Base-by-base conservation (phyloP, 30 jellyfish, hydroid and myxozoan genomes). In the Turritopsis dohrnii region DNA sequence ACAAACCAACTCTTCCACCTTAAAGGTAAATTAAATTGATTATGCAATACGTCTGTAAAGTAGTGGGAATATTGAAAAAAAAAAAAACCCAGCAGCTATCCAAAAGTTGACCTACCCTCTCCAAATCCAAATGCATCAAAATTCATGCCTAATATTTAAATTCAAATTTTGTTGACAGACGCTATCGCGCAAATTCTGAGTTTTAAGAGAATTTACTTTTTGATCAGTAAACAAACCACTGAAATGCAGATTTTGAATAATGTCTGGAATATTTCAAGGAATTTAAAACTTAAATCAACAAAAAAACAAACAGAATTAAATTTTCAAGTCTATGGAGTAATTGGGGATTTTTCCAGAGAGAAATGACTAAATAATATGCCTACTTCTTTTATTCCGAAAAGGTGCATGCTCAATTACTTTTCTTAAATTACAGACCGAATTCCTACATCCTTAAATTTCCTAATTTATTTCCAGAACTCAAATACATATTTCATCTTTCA, bases 151-250 rank as follows among this genome's bases (percentile, higher is more conserved):
- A n/a, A n/a, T n/a, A n/a, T 41, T 41, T 22, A 71, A 74, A 23
- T 74, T 74, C n/a, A 26, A 19, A 74, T 24, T 74, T 74, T 74
- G 83, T 74, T 74, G 83, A 74, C 83, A 74, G 83, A 74, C 83
- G 83, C 83, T 74, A 74, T 74, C 71, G 65, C 30, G 77, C 77
- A 69, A 27, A 23, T 69, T 23, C 77, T 69, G 4, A 19, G 9
- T 71, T 7, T 74, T 16, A 29, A 71, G 71, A 74, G 83, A 23
- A 74, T 74, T 29, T 29, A 1, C 18, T 30, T 24, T 24, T 24
- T 74, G 0, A 74, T 74, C 83, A 74, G 77, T 69, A 69, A 69
- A 69, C 30, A 69, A n/a, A 41, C 5, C 13, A 41, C 60, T 41
- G 13, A 3, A 3, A 41, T 41, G 5, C 13, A 5, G 13, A 41